A percentile compares a stretch with the other conserved stretches of the same genome.
These are phyloP conservation scores for Onychostruthus taczanowskii DNA, from an alignment of 2,113 vertebrate species.

Conservation along the genomic window DNA sequence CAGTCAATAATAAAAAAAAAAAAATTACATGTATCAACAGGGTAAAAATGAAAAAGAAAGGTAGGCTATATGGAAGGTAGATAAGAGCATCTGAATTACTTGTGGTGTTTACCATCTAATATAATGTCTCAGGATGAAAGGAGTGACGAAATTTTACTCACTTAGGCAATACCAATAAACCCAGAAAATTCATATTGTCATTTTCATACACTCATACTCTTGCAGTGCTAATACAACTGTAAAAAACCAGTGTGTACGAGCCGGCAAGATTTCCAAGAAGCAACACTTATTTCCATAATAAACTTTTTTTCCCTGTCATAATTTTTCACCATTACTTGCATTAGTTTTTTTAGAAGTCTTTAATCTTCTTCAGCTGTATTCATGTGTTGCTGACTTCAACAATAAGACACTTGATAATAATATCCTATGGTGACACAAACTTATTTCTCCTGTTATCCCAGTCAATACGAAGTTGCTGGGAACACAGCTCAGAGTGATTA, in stretches of 20 bases:
- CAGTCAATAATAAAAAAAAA: not conserved
- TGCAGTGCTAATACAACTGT: not conserved
- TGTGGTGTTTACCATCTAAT: not conserved
- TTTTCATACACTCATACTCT: not conserved
- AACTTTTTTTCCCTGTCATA: not conserved
- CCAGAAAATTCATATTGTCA: not conserved
- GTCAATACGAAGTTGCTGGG: not conserved
- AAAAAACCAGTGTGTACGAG: not conserved
- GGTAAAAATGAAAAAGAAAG: not conserved
- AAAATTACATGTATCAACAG: not conserved
- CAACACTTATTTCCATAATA: not conserved
- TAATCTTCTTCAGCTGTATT: not conserved
- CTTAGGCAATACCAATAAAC: not conserved
- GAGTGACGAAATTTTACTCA: not conserved
- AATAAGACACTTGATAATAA: not conserved
- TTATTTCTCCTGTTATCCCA: not conserved
- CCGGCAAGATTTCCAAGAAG: not conserved
- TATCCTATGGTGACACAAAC: not conserved
- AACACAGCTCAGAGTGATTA: not conserved
- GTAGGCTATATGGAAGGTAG: not conserved
- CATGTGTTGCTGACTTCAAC: not conserved
- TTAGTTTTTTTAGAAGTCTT: not conserved
- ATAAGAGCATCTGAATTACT: not conserved
- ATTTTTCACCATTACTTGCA: not conserved
- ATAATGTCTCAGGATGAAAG: not conserved